Evolutionary conservation across 1,140 invertebrate genomes (phyloP).

Genomic region (Psix sp.): DNA sequence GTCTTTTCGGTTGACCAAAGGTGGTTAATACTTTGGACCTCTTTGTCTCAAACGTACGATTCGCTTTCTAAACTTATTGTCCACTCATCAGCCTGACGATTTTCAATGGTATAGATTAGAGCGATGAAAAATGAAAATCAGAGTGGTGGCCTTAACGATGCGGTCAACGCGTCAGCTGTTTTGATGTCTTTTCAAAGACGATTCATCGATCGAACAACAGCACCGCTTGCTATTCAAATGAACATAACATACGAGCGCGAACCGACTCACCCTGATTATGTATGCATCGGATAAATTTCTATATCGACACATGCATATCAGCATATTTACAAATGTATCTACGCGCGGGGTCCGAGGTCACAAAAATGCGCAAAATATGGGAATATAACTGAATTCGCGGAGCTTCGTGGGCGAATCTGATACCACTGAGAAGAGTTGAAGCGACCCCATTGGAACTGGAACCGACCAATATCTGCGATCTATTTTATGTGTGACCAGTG

Average conservation of each 20-base stretch:
- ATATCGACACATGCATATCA: conserved; percentile 4
- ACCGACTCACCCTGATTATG: too few relatives aligned
- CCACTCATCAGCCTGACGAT: too few relatives aligned
- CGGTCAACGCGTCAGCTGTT: background rate
- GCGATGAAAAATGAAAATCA: conserved; percentile 1
- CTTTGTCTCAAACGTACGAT: conserved; percentile 4
- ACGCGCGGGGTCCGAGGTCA: conserved; percentile 17
- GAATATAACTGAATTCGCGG: conserved; percentile 53
- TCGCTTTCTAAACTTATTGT: conserved; percentile 2
- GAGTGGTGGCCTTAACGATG: background rate
- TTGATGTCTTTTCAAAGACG: too few relatives aligned
- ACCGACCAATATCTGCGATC: conserved; percentile 71
- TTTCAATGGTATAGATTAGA: too few relatives aligned
- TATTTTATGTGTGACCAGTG: conserved; percentile 71
- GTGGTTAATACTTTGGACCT: background rate
- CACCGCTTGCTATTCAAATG: too few relatives aligned
- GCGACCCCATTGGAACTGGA: conserved; percentile 70
- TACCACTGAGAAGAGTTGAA: conserved; percentile 66
- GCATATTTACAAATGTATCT: conserved; percentile 32
- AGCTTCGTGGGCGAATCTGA: conserved; percentile 73
- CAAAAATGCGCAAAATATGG: conserved; percentile 49
- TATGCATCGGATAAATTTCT: too few relatives aligned
- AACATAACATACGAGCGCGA: too few relatives aligned
- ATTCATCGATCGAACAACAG: too few relatives aligned
- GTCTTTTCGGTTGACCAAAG: background rate